These are phyloP conservation scores for Buphagus erythrorhynchus DNA, from an alignment of 2,797 vertebrate species.

Conservation along the genomic window DNA sequence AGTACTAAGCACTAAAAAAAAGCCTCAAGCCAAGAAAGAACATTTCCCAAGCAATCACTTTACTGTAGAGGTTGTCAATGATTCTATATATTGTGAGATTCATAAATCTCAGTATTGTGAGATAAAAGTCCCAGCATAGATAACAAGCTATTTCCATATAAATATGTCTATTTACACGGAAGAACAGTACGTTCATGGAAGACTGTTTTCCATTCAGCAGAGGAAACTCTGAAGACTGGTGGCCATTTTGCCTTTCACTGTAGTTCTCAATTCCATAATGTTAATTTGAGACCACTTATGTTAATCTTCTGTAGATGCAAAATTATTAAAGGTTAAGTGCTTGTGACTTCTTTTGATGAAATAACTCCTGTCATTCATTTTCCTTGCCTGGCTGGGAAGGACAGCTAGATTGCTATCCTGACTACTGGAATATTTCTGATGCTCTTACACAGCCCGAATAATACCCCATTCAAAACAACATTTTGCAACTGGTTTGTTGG, in stretches of 20 bases:
- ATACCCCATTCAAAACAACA: neutral
- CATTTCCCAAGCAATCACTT: neutral
- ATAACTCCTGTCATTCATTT: neutral
- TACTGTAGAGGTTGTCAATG: neutral
- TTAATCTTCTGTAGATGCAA: neutral
- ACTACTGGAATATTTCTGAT: neutral
- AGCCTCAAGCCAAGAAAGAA: neutral
- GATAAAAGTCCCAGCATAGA: neutral
- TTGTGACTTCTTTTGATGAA: neutral
- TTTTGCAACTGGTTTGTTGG: neutral
- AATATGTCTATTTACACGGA: neutral
- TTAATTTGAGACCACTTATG: neutral
- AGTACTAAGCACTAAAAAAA: neutral
- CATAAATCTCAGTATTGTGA: neutral
- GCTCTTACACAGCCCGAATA: neutral
- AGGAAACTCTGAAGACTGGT: neutral
- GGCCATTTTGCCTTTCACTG: neutral
- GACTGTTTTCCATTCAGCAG: neutral
- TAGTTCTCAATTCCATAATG: neutral
- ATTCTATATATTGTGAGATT: neutral
- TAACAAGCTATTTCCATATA: neutral
- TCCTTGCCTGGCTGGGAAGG: neutral
- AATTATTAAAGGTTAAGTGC: neutral
- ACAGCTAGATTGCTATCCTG: neutral
- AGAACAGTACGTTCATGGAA: rapidly evolving